Base-by-base conservation (phyloP, 2,113 vertebrate genomes). In the Tychaedon coryphoeus region DNA sequence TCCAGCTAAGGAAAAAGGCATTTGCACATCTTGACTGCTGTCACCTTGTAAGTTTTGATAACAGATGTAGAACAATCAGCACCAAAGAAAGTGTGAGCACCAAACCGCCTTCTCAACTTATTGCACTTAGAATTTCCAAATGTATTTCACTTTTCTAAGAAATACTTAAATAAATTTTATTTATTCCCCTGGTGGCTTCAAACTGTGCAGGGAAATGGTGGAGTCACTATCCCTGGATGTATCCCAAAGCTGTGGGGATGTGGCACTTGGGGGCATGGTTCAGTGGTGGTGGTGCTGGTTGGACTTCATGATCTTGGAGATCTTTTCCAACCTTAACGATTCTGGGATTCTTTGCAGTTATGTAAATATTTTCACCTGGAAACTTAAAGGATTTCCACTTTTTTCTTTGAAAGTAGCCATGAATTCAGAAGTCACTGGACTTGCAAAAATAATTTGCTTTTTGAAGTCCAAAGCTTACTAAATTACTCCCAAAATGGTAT, bases 301-400 rank as follows among this genome's bases (percentile, higher is more conserved):
- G 42, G 43, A 33, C 26, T 50, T 36, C 8, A 19, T 88, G 50
- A 19, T 34, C 34, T 23, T 56, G 25, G 20, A 64, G 9, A 1
- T 34, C 14, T 72, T 80, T 43, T 73, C 19, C 36, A 50, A 3
- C 22, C 33, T 24, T 33, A 57, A 43, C 0, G 1, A 28, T 43
- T 50, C 67, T 24, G 20, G 19, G 26, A 23, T 36, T 88, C 43
- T 85, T 40, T 50, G 48, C 11, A n/a, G 20, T 33, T 31, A 6
- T 79, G 77, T 64, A 54, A 60, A 2, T 47, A 51, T 70, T 93
- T 92, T 56, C 29, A 72, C 33, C 20, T 38, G 22, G 31, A 67
- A 72, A 47, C 33, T 16, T 56, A 19, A 77, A 77, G 14, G 0
- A 0, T 43, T 90, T 61, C 34, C 19, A 17, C 10, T 4, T 50